These are phyloP conservation scores for Aphidius ervi DNA, from an alignment of 1,140 invertebrate species.

Conservation along the genomic window DNA sequence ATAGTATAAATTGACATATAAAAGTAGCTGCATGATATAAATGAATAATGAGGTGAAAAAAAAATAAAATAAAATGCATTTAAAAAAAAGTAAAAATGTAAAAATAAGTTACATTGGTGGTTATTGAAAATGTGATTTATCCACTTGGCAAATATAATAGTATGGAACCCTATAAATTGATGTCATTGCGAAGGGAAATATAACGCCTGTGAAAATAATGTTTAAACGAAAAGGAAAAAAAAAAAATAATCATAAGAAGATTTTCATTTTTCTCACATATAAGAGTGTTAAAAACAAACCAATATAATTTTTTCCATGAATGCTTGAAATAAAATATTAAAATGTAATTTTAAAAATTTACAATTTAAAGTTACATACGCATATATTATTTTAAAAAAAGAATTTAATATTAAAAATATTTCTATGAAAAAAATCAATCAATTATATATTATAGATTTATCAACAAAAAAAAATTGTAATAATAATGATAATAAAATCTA, in stretches of 20 bases:
- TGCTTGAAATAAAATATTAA: too few relatives aligned
- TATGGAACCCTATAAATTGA: constrained; percentile 17
- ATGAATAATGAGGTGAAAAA: neutral
- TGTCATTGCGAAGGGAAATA: neutral
- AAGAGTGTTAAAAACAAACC: too few relatives aligned
- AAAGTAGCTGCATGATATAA: too few relatives aligned
- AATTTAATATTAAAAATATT: too few relatives aligned
- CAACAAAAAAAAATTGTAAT: too few relatives aligned
- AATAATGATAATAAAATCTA: constrained; percentile 4
- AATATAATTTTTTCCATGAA: too few relatives aligned
- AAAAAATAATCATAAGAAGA: constrained; percentile 1
- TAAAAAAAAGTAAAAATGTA: neutral
- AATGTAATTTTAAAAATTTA: too few relatives aligned
- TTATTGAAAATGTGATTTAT: constrained; percentile 25
- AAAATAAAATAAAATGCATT: neutral
- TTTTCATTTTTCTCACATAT: neutral
- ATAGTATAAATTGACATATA: too few relatives aligned
- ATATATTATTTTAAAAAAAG: too few relatives aligned
- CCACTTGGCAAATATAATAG: constrained; percentile 17
- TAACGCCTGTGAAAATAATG: constrained; percentile 4
- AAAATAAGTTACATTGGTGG: constrained; percentile 1
- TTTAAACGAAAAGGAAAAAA: neutral
- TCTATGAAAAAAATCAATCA: too few relatives aligned
- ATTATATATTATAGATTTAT: too few relatives aligned
- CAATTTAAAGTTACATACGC: too few relatives aligned